phyloP scores from a whole-genome alignment of 30 jellyfish, hydroid and myxozoan species.

The Turritopsis dohrnii region DNA sequence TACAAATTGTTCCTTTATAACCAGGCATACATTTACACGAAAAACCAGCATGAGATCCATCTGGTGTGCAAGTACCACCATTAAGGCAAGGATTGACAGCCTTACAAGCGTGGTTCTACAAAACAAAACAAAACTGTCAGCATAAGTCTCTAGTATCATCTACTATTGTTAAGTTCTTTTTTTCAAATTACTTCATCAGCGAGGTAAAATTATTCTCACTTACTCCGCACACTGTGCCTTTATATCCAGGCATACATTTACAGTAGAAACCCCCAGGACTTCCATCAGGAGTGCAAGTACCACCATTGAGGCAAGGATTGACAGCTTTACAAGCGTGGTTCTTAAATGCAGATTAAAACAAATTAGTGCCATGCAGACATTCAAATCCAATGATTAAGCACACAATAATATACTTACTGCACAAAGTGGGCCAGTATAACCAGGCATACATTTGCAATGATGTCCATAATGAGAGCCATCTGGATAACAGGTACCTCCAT shows the following conservation, averaged over 20 bases:
- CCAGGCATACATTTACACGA: conserved; percentile 5
- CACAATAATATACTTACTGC: neutral
- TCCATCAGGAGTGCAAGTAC: conserved; percentile 16
- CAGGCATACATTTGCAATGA: conserved; percentile 61
- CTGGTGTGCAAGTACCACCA: conserved; percentile 16
- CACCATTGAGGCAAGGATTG: conserved; percentile 12
- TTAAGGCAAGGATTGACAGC: conserved; percentile 13
- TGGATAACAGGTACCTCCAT: conserved; percentile 53
- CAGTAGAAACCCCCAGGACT: conserved; percentile 6
- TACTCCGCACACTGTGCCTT: conserved; percentile 11
- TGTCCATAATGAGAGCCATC: conserved; percentile 55
- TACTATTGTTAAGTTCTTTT: too few relatives aligned
- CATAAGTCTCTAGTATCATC: conserved; percentile 5
- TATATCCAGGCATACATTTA: conserved; percentile 14
- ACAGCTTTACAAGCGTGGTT: conserved; percentile 11
- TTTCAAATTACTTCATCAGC: too few relatives aligned
- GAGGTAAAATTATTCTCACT: too few relatives aligned
- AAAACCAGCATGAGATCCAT: conserved; percentile 16
- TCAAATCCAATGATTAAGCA: neutral
- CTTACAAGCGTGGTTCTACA: conserved; percentile 11
- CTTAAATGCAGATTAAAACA: neutral
- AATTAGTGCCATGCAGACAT: neutral
- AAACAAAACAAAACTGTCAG: neutral
- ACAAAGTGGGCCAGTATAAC: conserved; percentile 46
- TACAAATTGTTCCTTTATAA: conserved; percentile 3